Base-by-base conservation (phyloP, 2,888 invertebrate genomes). In the Orchestes rusci region DNA sequence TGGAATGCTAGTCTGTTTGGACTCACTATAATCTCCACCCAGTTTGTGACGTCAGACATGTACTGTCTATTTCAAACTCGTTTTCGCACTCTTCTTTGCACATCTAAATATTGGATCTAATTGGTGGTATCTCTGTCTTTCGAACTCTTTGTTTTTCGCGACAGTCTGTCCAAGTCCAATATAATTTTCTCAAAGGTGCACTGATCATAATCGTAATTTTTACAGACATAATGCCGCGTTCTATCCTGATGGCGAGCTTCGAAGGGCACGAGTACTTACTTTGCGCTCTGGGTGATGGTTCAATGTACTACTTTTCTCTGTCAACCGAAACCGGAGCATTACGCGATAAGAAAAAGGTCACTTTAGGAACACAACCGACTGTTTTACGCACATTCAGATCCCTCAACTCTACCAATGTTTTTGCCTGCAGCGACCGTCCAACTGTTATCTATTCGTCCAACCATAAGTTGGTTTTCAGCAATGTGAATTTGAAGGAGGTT, bases 361-460 rank as follows among this genome's bases (percentile, higher is more conserved):
- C 94, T 0, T 73, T 99, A 3, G 99, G 99, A 38, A 99, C 97
- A 0, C 96, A 97, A 64, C 97, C 97, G 10, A 96, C 95, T 0
- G 89, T 90, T 10, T 72, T 99, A 42, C 77, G 86, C 50, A 89
- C 90, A 4, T 97, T 99, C 66, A 79, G 85, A 53, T 88, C 91
- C 0, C 74, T 89, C 39, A 84, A 90, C 10, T 94, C 94, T 0
- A 91, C 89, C 12, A 97, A 96, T 67, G 95, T 99, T 23, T 99
- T 99, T 72, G 99, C 96, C 16, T 99, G 99, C 68, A 96, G 95
- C 0, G 97, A 99, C 69, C 79, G 97, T 37, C 97, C 97, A 0
- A 96, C 97, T 0, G 97, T 99, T 10, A 96, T 99, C 56, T 99
- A 97, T 72, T 96, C 95, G 3, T 94, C 94, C n/a, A 96, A 96